Conservation (phyloP, 2,113 vertebrate species). For the Mustelus asterias region DNA sequence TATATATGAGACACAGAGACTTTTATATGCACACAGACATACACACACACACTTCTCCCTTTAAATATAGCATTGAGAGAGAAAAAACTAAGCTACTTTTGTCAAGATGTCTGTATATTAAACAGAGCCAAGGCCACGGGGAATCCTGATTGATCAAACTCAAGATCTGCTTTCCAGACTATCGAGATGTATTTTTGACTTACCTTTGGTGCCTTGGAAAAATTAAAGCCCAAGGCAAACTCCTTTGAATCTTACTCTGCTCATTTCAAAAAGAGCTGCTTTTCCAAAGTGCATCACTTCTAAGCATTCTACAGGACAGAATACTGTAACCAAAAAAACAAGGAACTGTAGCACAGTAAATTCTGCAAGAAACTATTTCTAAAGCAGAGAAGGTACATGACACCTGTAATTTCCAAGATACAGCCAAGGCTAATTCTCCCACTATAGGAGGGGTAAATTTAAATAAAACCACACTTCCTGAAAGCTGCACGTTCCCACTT, state of each 20-base stretch:
- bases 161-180: neutral
- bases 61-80: neutral
- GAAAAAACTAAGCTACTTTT: neutral
- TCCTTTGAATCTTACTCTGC: neutral
- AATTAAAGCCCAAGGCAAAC: neutral
- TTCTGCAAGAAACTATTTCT: neutral
- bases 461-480: neutral
- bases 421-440: neutral
- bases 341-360: neutral
- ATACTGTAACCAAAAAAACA: neutral
- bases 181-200: neutral
- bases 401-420: neutral
- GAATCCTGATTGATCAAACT: neutral
- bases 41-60: too few relatives aligned
- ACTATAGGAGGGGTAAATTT: neutral
- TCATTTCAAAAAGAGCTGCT: neutral
- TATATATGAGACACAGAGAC: neutral
- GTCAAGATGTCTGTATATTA: neutral
- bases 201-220: conserved; percentile 41
- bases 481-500: neutral
- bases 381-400: neutral
- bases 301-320: neutral
- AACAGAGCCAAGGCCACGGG: neutral
- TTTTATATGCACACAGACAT: too few relatives aligned
- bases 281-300: neutral